A percentile compares a stretch with the other conserved stretches of the same genome.
Conservation (phyloP, 2,113 vertebrate species). For the Semnornis frantzii region DNA sequence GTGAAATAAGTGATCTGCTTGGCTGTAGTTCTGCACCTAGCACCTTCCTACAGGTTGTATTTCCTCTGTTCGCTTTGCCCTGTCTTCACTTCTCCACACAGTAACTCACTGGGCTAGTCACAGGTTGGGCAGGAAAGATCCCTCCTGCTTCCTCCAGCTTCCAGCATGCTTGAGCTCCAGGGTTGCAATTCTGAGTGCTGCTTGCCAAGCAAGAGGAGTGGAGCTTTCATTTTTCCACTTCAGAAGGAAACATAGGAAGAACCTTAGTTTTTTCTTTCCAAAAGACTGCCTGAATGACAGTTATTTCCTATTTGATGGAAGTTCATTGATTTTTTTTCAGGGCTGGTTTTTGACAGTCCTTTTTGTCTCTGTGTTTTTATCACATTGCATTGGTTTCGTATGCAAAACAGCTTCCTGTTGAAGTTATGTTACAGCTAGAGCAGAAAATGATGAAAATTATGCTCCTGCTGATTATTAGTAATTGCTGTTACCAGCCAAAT, state of each 20-base stretch:
- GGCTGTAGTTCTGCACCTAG: neutral
- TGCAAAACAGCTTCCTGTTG: neutral
- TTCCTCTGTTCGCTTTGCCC: neutral
- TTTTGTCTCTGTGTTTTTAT: neutral
- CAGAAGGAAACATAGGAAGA: neutral
- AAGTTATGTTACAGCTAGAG: conserved; percentile 8
- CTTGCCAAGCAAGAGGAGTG: neutral
- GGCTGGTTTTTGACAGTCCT: neutral
- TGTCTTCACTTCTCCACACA: rapidly evolving
- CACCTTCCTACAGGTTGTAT: neutral
- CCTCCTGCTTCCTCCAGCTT: neutral
- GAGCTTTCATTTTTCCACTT: neutral
- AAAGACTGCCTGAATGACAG: neutral
- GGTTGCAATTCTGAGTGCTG: neutral
- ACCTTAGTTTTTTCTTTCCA: neutral
- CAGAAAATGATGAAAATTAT: conserved; percentile 35
- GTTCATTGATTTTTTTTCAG: neutral
- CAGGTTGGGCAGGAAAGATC: neutral
- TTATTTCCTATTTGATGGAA: neutral
- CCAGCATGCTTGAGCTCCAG: rapidly evolving
- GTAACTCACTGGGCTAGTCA: rapidly evolving
- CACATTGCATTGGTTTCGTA: neutral
- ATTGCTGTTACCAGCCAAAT: conserved; percentile 39
- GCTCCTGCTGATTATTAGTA: conserved; percentile 39
- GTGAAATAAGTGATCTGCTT: rapidly evolving